A percentile compares a stretch with the other conserved stretches of the same genome.
Evolutionary conservation across 2,888 invertebrate species (phyloP).

Genomic region (Hyles lineata): DNA sequence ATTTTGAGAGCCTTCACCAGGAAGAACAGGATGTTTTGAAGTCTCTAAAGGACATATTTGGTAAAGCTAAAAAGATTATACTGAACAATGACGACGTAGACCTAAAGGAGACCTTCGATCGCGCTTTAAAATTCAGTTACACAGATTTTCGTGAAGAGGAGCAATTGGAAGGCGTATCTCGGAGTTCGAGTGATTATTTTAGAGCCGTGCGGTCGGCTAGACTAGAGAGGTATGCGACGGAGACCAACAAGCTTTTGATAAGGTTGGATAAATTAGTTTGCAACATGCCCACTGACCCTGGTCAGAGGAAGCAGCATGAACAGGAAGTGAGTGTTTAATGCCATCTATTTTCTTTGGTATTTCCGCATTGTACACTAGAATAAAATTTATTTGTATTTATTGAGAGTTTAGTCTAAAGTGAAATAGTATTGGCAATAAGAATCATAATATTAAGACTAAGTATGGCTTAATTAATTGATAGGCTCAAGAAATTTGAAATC

Average conservation of each 20-base stretch:
- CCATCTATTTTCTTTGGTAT: neutral
- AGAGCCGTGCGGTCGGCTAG: constrained; percentile 86
- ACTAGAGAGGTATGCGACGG: constrained; percentile 95
- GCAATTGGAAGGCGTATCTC: constrained; percentile 87
- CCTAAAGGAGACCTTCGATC: constrained; percentile 84
- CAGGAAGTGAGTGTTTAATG: constrained; percentile 80
- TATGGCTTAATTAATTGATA: no score
- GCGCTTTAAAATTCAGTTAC: constrained; percentile 75
- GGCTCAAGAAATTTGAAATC: no score
- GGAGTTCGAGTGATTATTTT: constrained; percentile 90
- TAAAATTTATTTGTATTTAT: no score
- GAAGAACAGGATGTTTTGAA: constrained; percentile 94
- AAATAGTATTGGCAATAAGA: no score
- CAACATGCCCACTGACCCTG: constrained; percentile 90
- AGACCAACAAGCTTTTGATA: constrained; percentile 98
- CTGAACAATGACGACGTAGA: constrained; percentile 82
- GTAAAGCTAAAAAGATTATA: constrained; percentile 92
- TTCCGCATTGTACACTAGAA: no score
- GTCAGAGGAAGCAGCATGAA: constrained; percentile 90
- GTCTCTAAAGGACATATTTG: constrained; percentile 92
- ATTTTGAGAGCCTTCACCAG: constrained; percentile 95
- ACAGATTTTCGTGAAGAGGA: constrained; percentile 74
- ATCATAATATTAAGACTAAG: no score
- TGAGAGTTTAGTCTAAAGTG: no score
- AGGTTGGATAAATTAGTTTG: constrained; percentile 95